phyloP scores from a whole-genome alignment of 2,888 invertebrate genomes.

The Orthonevra nobilis region DNA sequence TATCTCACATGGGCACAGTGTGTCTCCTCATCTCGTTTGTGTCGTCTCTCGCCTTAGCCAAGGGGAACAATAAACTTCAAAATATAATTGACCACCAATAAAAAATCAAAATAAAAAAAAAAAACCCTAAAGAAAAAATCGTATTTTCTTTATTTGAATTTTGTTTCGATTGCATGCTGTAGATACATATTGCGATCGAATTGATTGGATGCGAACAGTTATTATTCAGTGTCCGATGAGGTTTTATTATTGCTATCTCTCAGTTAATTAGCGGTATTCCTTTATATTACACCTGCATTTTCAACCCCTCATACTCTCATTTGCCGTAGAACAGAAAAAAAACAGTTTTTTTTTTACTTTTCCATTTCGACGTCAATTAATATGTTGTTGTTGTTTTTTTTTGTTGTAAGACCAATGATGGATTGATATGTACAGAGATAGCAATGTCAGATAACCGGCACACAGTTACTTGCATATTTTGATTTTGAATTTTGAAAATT shows the following conservation, averaged over 20 bases:
- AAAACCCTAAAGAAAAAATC: background rate
- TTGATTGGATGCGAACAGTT: slow-evolving; percentile 39
- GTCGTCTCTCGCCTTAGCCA: slow-evolving; percentile 9
- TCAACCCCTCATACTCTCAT: slow-evolving; percentile 21
- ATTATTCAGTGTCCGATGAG: slow-evolving; percentile 29
- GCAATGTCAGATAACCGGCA: too few relatives aligned
- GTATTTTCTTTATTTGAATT: slow-evolving; percentile 1
- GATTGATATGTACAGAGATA: slow-evolving; percentile 18
- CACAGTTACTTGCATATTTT: slow-evolving; percentile 44
- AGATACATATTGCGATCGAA: slow-evolving; percentile 32
- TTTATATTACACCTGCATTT: slow-evolving; percentile 40
- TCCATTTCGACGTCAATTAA: slow-evolving; percentile 27
- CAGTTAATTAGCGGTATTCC: slow-evolving; percentile 50
- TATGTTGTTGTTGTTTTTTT: too few relatives aligned
- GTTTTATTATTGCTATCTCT: slow-evolving; percentile 25
- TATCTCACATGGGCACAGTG: slow-evolving; percentile 21
- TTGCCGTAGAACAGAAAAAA: slow-evolving; percentile 2
- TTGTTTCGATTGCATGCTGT: slow-evolving; percentile 23
- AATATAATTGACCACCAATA: slow-evolving; percentile 41
- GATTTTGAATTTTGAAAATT: background rate
- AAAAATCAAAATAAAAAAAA: background rate
- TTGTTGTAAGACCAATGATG: slow-evolving; percentile 38
- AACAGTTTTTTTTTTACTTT: background rate
- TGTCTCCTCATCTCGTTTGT: slow-evolving; percentile 2
- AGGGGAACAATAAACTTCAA: slow-evolving; percentile 34